Evolutionary conservation across 2,888 invertebrate species (phyloP), one percentile per base, ranked within the genome.

Genomic region (Ectropis crepuscularia): DNA sequence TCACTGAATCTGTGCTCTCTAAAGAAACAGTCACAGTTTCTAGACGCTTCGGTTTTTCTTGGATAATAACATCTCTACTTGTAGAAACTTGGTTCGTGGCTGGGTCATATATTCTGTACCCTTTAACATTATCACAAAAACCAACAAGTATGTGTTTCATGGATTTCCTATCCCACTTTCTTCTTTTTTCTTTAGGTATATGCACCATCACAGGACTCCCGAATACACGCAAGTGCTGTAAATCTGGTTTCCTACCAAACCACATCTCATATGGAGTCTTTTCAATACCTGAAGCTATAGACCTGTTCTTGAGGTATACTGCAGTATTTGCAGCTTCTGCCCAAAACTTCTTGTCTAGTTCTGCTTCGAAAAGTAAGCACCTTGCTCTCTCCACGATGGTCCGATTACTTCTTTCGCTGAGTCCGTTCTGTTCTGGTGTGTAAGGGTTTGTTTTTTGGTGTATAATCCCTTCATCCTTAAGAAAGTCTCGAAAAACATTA

Each of bases 261-360:
- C 73, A 73, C 7, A 61, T 0, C 28, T 71, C 69, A 70, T 41
- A 69, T 16, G 73, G 69, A 16, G 72, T 69, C 0, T 63, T 60
- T 0, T 41, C 45, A 43, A 47, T 39, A 9, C 55, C 47, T n/a
- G 43, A 39, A 10, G 49, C 57, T 10, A 41, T 9, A 6, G 57
- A 36, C 10, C 57, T 41, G 48, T 64, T 64, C 9, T 39, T 46
- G 0, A 64, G 12, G n/a, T 64, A 64, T 6, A 60, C 64, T 8
- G 64, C 60, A 8, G 60, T 60, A 28, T 55, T 51, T 1, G 38
- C 28, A n/a, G 16, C 16, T 28, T 28, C 16, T 28, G 16, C 16
- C 16, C 16, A 28, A 28, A 28, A 28, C 16, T 28, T 63, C 67
- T 61, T 60, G 0, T 50, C n/a, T n/a, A 61, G 28, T 12, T 43